Percentiles rank a stretch among this genome's conserved stretches.
phyloP scores from a whole-genome alignment of 2,797 vertebrate species.

The Ctenopoma multispine region DNA sequence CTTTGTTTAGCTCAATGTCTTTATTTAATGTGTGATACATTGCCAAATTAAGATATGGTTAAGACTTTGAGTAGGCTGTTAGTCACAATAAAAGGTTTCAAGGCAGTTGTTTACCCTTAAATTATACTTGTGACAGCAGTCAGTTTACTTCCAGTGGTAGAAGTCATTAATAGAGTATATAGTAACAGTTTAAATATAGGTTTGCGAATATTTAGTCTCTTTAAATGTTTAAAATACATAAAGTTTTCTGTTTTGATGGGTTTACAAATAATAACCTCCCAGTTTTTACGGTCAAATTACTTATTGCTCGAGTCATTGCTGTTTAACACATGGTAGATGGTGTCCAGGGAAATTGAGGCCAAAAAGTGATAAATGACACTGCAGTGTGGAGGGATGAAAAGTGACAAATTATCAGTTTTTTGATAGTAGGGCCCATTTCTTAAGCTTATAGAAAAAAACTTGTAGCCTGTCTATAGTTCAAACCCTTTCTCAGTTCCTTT shows the following conservation, averaged over 20 bases:
- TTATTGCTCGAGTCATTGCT: conserved; percentile 5
- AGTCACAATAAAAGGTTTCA: conserved; percentile 54
- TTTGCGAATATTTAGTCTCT: conserved; percentile 14
- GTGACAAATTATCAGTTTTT: conserved; percentile 24
- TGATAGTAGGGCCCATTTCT: conserved; percentile 13
- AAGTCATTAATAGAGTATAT: background rate
- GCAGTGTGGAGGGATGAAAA: no score
- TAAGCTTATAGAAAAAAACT: background rate
- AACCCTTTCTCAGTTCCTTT: conserved; percentile 6
- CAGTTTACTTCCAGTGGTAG: conserved; percentile 6
- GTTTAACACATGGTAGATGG: conserved; percentile 17
- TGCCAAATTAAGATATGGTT: conserved; percentile 55
- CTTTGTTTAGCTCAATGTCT: conserved; percentile 45
- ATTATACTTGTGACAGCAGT: conserved; percentile 28
- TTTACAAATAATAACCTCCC: background rate
- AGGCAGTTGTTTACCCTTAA: conserved; percentile 52
- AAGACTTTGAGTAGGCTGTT: conserved; percentile 31
- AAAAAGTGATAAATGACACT: no score
- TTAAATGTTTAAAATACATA: background rate
- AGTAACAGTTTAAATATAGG: conserved; percentile 15
- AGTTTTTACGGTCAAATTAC: background rate
- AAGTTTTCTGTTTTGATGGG: background rate
- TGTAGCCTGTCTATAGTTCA: background rate
- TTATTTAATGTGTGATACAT: conserved; percentile 31
- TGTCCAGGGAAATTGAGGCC: conserved; percentile 13